Evolutionary conservation across 2,797 vertebrate genomes (phyloP).

Genomic region (Microctenopoma stevenorrisi): DNA sequence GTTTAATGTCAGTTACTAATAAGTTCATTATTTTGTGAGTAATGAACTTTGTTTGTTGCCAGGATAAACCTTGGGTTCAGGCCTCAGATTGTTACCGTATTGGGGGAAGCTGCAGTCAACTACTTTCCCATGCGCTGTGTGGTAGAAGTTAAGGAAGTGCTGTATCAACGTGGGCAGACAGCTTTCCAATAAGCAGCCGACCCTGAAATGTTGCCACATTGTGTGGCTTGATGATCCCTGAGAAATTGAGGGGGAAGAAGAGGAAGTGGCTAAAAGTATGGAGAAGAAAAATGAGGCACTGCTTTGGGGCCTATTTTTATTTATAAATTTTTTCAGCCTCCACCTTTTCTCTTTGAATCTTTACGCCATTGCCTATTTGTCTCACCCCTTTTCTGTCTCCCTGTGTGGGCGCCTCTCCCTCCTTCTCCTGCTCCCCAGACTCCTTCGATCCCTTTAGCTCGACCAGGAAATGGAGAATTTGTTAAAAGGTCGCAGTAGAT

Average conservation of each 20-base stretch:
- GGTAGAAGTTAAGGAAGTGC: slow-evolving; percentile 60
- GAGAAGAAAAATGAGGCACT: slow-evolving; percentile 1
- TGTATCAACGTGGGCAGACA: slow-evolving; percentile 67
- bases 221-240: slow-evolving; percentile 55
- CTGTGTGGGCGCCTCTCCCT: slow-evolving; percentile 19
- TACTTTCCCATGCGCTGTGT: slow-evolving; percentile 50
- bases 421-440: slow-evolving; percentile 30
- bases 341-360: slow-evolving; percentile 40
- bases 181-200: slow-evolving; percentile 70
- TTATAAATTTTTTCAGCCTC: slow-evolving; percentile 10
- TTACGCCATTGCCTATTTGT: slow-evolving; percentile 42
- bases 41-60: slow-evolving; percentile 31
- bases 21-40: slow-evolving; percentile 27
- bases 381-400: slow-evolving; percentile 41
- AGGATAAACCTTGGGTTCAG: slow-evolving; percentile 32
- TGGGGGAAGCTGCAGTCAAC: slow-evolving; percentile 52
- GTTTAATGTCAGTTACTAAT: slow-evolving; percentile 1
- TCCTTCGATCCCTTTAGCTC: slow-evolving; percentile 58
- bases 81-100: slow-evolving; percentile 37
- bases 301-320: slow-evolving; percentile 35
- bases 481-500: slow-evolving; percentile 83
- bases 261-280: slow-evolving; percentile 28
- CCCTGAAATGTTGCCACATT: slow-evolving; percentile 67
- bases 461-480: slow-evolving; percentile 76
- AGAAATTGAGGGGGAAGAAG: slow-evolving; percentile 52